Percentiles rank a stretch among this genome's conserved stretches.
These are phyloP conservation scores for Electrona antarctica DNA, from an alignment of 2,113 vertebrate species.

Conservation along the genomic window DNA sequence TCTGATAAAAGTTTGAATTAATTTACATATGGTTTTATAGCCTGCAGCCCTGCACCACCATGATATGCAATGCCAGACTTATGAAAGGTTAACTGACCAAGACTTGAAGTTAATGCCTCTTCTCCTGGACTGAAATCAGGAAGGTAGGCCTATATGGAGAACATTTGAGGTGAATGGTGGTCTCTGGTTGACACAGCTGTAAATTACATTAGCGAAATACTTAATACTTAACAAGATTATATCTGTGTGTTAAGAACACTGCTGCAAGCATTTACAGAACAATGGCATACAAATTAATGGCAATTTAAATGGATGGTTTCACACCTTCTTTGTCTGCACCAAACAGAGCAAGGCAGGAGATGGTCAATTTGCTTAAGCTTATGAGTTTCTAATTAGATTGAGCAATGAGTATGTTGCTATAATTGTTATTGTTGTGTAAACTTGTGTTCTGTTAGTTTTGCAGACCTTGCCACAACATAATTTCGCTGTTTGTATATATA, in stretches of 20 bases:
- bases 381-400: conserved; percentile 38
- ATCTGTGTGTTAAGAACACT: conserved; percentile 14
- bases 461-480: too few species aligned
- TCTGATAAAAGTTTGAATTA: too few species aligned
- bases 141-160: background rate
- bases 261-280: conserved; percentile 56
- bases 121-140: conserved; percentile 25
- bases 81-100: background rate
- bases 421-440: too few species aligned
- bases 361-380: conserved; percentile 49
- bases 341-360: conserved; percentile 40
- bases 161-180: conserved; percentile 10
- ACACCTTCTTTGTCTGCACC: conserved; percentile 46
- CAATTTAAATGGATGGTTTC: conserved; percentile 56
- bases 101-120: conserved; percentile 5
- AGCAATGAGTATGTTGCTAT: conserved; percentile 19
- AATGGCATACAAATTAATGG: conserved; percentile 62
- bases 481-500: too few species aligned
- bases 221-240: conserved; percentile 35
- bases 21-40: too few species aligned
- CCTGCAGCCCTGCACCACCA: too few species aligned
- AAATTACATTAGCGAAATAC: conserved; percentile 51
- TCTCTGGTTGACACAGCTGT: conserved; percentile 33
- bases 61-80: background rate
- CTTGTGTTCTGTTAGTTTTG: too few species aligned